phyloP scores from a whole-genome alignment of 1,140 invertebrate species.

The Conus ventricosus region DNA sequence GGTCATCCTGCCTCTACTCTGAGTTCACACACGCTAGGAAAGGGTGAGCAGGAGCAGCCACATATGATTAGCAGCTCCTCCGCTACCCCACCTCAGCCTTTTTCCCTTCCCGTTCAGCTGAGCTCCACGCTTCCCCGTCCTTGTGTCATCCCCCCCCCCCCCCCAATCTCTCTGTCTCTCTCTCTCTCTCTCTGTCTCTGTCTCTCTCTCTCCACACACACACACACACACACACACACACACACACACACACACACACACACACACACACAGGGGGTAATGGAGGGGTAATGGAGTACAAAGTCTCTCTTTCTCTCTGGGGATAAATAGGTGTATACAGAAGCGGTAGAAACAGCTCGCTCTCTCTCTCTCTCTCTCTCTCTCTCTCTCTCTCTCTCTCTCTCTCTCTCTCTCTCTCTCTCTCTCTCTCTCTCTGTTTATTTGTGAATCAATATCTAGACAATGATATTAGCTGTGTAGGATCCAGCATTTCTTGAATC shows the following conservation, averaged over 20 bases:
- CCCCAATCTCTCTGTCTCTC: no score
- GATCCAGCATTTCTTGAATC: not conserved
- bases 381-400: not conserved
- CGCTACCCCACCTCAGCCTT: not conserved
- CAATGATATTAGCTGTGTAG: not conserved
- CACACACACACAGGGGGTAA: no score
- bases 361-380: not conserved
- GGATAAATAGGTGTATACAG: not conserved
- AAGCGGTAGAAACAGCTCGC: no score
- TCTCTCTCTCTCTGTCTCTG: no score
- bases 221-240: no score
- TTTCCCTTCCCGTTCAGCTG: not conserved
- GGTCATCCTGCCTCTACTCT: not conserved
- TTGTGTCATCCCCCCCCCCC: no score
- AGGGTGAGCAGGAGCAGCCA: not conserved
- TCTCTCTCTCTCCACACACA: no score
- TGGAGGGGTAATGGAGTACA: no score
- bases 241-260: no score
- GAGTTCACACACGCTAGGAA: not conserved
- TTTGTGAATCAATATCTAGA: not conserved
- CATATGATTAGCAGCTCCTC: not conserved
- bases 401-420: not conserved
- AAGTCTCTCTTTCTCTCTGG: not conserved
- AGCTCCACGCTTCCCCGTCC: no score
- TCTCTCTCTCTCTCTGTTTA: not conserved